Conservation (phyloP, 2,797 vertebrate species). For the Pipistrellus pygmaeus region DNA sequence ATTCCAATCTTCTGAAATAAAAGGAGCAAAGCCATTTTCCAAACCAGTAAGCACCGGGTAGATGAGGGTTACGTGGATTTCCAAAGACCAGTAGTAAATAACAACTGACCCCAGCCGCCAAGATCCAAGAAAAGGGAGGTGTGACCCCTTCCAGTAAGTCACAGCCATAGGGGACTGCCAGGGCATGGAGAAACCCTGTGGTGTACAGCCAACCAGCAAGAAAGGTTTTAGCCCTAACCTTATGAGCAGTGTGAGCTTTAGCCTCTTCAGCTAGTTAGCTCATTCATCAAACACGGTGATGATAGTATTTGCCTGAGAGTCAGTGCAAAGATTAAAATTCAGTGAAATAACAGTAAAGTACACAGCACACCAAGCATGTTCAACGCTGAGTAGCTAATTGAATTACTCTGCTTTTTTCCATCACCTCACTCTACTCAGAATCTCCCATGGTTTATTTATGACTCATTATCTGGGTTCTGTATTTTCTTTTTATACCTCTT, state of each 20-base stretch:
- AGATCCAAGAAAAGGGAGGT: neutral
- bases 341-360: neutral
- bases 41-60: neutral
- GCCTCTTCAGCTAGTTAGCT: neutral
- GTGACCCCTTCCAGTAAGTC: slow-evolving; percentile 45
- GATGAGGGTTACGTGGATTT: neutral
- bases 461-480: neutral
- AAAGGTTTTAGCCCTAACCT: neutral
- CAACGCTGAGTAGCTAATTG: neutral
- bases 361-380: neutral
- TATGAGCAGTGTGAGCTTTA: neutral
- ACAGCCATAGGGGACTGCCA: neutral
- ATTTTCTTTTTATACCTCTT: neutral
- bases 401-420: neutral
- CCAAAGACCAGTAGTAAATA: neutral
- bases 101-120: neutral
- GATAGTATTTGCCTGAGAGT: neutral
- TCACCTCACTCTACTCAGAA: slow-evolving; percentile 2
- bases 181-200: neutral
- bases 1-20: slow-evolving; percentile 45
- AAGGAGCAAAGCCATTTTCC: slow-evolving; percentile 32
- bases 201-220: neutral
- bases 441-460: neutral
- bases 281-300: neutral
- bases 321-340: neutral